Conservation (phyloP, 1,140 invertebrate genomes). For the Danaus melanippus region DNA sequence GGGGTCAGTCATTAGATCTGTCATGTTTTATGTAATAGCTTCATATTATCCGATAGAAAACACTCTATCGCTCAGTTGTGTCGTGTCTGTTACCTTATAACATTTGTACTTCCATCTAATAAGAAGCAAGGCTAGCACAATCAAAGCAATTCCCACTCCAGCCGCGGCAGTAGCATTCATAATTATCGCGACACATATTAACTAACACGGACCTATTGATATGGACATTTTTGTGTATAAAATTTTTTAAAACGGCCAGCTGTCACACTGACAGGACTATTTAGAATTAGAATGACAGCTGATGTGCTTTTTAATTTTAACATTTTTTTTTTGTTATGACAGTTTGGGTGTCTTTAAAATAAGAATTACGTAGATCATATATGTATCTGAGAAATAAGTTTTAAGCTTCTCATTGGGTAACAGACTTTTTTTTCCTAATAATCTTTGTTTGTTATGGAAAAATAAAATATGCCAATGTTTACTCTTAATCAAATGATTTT, state of each 20-base stretch:
- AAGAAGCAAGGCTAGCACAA: slow-evolving; percentile 29
- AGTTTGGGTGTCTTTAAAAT: too few relatives aligned
- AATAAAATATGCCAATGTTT: too few relatives aligned
- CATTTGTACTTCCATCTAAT: slow-evolving; percentile 40
- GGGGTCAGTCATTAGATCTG: too few relatives aligned
- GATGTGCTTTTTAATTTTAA: not conserved
- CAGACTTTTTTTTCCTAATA: too few relatives aligned
- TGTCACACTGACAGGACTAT: slow-evolving; percentile 13
- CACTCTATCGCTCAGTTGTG: too few relatives aligned
- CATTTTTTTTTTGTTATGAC: slow-evolving; percentile 3
- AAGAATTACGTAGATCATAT: too few relatives aligned
- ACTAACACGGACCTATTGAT: not conserved
- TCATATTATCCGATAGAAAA: too few relatives aligned
- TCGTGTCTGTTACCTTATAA: slow-evolving; percentile 16
- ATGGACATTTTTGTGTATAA: slow-evolving; percentile 10
- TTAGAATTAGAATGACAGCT: slow-evolving; percentile 17
- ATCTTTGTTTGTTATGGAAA: too few relatives aligned
- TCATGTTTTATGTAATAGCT: too few relatives aligned
- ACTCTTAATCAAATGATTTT: too few relatives aligned
- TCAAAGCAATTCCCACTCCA: slow-evolving; percentile 31
- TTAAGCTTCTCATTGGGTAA: too few relatives aligned
- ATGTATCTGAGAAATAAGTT: too few relatives aligned
- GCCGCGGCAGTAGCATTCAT: slow-evolving; percentile 37
- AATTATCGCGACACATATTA: slow-evolving; percentile 7
- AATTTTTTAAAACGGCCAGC: slow-evolving; percentile 1